These are phyloP conservation scores for Babyrousa celebensis DNA, from an alignment of 2,797 vertebrate species.

Conservation along the genomic window DNA sequence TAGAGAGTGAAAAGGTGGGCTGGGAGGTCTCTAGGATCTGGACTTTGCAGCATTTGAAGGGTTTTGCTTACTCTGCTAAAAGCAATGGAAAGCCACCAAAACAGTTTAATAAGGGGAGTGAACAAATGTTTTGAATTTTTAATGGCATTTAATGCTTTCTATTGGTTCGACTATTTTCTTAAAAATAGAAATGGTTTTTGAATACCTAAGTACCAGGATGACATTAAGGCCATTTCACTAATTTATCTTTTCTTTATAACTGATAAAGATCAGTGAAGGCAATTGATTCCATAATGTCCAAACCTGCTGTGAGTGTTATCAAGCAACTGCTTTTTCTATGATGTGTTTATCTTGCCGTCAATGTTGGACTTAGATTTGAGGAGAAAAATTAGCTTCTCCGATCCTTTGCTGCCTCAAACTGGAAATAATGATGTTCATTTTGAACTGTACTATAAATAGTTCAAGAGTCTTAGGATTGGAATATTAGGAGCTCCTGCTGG, in stretches of 20 bases:
- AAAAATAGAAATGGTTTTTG: conserved; percentile 18
- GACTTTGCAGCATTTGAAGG: neutral
- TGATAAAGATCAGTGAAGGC: neutral
- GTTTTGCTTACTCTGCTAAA: neutral
- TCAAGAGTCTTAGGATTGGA: neutral
- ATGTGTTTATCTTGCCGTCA: neutral
- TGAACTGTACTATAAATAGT: neutral
- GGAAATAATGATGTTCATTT: conserved; percentile 10
- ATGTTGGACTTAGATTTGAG: conserved; percentile 7
- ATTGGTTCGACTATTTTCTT: conserved; percentile 4
- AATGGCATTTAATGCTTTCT: neutral
- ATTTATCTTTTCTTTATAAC: neutral
- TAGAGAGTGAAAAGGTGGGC: neutral
- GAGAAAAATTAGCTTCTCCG: conserved; percentile 28
- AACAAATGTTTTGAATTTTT: neutral
- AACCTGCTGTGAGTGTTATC: neutral
- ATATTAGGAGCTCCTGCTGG: neutral
- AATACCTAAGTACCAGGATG: neutral
- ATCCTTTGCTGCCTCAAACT: neutral
- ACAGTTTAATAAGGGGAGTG: neutral
- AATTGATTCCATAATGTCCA: neutral
- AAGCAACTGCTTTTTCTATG: neutral
- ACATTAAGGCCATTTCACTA: neutral
- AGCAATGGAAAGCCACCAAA: neutral
- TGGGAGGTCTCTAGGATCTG: neutral